Conservation (phyloP, 2,888 invertebrate genomes). For the Syrphus vitripennis region DNA sequence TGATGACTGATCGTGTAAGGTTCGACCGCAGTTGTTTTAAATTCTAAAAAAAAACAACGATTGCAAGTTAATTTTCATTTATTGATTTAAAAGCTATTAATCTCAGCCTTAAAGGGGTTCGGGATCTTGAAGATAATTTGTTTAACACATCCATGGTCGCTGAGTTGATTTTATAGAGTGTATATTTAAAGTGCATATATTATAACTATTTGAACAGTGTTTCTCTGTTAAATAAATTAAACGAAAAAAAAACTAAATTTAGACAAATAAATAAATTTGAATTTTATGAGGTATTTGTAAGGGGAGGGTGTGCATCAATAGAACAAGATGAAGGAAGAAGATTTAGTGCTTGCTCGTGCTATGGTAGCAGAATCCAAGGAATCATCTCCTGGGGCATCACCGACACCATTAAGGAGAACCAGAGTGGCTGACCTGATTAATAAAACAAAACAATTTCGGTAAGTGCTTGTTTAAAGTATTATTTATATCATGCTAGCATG, state of each 20-base stretch:
- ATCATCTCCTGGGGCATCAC: constrained; percentile 84
- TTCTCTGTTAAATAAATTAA: background rate
- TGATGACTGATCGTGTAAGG: constrained; percentile 60
- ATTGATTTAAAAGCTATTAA: background rate
- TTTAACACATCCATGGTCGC: background rate
- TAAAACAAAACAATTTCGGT: constrained; percentile 88
- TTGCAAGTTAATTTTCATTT: constrained; percentile 8
- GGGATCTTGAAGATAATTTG: background rate
- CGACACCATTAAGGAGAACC: constrained; percentile 85
- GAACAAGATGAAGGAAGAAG: constrained; percentile 87
- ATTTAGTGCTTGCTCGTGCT: constrained; percentile 87
- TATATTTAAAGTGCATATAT: constrained; percentile 21
- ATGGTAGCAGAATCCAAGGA: constrained; percentile 81
- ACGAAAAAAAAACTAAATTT: constrained; percentile 13
- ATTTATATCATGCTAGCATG: background rate
- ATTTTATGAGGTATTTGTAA: constrained; percentile 36
- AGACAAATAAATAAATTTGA: background rate
- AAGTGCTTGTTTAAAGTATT: constrained; percentile 73
- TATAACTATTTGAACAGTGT: background rate
- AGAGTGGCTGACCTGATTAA: constrained; percentile 85
- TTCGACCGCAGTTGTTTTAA: constrained; percentile 31
- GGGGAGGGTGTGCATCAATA: background rate
- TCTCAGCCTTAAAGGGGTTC: background rate
- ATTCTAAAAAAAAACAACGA: constrained; percentile 6
- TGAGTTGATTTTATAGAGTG: background rate